A percentile compares a stretch with the other conserved stretches of the same genome.
These are phyloP conservation scores for Nomia melanderi DNA, from an alignment of 1,140 invertebrate species.

Conservation along the genomic window DNA sequence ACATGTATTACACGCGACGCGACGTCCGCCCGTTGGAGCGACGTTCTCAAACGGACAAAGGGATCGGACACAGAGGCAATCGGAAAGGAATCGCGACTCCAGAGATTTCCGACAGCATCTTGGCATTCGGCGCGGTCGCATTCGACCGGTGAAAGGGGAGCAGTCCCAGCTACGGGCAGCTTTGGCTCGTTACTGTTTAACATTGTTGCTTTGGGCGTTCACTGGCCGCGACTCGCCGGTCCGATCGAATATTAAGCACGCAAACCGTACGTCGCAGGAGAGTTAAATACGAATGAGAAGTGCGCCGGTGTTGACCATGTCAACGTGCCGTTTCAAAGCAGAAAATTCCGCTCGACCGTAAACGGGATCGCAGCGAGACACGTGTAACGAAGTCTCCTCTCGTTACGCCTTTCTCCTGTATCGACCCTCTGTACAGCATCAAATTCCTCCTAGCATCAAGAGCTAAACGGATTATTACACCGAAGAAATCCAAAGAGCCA, in stretches of 20 bases:
- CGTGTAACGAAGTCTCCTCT: conserved; percentile 12
- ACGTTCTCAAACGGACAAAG: neutral
- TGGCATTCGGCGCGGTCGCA: neutral
- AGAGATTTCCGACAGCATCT: conserved; percentile 10
- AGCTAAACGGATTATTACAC: too few relatives aligned
- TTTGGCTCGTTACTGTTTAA: conserved; percentile 31
- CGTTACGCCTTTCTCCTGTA: neutral
- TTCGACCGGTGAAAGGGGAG: neutral
- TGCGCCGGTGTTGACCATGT: conserved; percentile 6
- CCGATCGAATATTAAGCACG: conserved; percentile 42
- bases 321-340: conserved; percentile 12
- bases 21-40: too few relatives aligned
- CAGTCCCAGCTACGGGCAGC: neutral
- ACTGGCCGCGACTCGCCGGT: neutral
- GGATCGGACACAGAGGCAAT: neutral
- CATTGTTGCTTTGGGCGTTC: neutral
- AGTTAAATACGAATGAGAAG: conserved; percentile 35
- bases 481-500: too few relatives aligned
- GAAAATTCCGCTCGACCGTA: neutral
- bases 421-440: too few relatives aligned
- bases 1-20: neutral
- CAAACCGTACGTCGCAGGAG: conserved; percentile 5
- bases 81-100: neutral
- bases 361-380: neutral
- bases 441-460: too few relatives aligned